Evolutionary conservation across 2,888 invertebrate species (phyloP), one percentile per base, ranked within the genome.

Genomic region (Melieria picta): DNA sequence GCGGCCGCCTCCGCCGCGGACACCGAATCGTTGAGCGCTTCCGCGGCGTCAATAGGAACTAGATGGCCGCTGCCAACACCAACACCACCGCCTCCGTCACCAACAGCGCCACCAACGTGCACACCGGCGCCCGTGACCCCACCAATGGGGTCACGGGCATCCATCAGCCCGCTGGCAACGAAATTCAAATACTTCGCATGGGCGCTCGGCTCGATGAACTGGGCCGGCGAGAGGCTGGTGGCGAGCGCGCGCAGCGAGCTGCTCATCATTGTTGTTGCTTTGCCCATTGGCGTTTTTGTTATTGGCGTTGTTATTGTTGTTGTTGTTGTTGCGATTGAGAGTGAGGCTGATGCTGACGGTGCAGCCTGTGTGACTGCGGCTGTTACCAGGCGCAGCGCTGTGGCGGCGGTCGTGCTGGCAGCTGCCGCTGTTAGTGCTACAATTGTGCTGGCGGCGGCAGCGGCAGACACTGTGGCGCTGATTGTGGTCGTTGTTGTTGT

Each of bases 121-220:
- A 13, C 63, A 52, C 50, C 65, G 46, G 10, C 50, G 46, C 62
- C 62, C 45, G 6, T 56, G 56, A 58, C 66, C n/a, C 57, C 71
- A 7, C 65, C 72, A 10, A 66, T 58, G 46, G 75, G 76, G 16
- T 75, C 72, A 46, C 78, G 80, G 10, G 77, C 79, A 71, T 83
- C 83, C 73, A 83, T 69, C 47, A 85, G 78, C 30, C 84, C 81
- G 68, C 80, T 82, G 74, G 82, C 81, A 57, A 84, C 79, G 77
- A 83, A 84, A 78, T 82, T 83, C 74, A 85, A 79, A 77, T 85
- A 84, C 65, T 80, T 80, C 42, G 79, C 76, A 74, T 83, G 81
- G 52, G 79, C 76, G 68, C 76, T 79, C 58, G 65, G 63, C 52
- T 74, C 63, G 65, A 71, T 67, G 57, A 81, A 77, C 73, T 75